These are phyloP conservation scores for Garra rufa DNA, from an alignment of 2,113 vertebrate species.

Conservation along the genomic window DNA sequence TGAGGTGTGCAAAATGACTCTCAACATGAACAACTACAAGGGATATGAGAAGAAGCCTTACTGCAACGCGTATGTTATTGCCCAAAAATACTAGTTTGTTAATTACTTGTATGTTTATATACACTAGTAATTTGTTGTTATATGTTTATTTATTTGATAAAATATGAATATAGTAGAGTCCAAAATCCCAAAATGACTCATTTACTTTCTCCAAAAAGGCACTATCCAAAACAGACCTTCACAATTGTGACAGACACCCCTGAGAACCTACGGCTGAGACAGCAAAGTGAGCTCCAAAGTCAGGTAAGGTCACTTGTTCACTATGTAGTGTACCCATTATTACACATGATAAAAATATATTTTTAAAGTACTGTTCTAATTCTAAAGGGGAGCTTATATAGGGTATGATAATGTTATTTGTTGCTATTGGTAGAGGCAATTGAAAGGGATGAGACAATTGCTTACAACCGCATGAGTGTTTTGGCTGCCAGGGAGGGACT, in stretches of 20 bases:
- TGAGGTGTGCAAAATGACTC: conserved; percentile 96
- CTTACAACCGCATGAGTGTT: not conserved
- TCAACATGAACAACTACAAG: conserved; percentile 76
- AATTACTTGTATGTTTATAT: not conserved
- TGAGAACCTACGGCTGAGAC: conserved; percentile 87
- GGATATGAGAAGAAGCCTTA: conserved; percentile 99
- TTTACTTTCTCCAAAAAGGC: conserved; percentile 68
- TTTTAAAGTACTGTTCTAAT: not conserved
- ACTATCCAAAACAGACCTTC: conserved; percentile 90
- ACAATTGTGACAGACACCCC: conserved; percentile 89
- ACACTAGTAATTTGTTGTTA: not conserved
- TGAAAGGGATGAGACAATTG: not conserved
- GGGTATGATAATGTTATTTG: conserved; percentile 9
- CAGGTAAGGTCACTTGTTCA: conserved; percentile 74
- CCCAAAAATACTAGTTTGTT: not conserved
- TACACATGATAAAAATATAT: not conserved
- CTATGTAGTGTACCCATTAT: not conserved
- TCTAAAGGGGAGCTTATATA: not conserved
- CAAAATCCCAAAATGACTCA: not conserved
- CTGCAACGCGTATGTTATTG: conserved; percentile 92
- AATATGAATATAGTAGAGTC: too few species aligned
- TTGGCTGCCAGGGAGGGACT: conserved; percentile 33
- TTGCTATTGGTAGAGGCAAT: not conserved
- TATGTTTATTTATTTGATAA: not conserved
- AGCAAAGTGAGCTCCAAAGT: conserved; percentile 90